phyloP scores from a whole-genome alignment of 1,140 invertebrate species.

The Drosophila dunni region DNA sequence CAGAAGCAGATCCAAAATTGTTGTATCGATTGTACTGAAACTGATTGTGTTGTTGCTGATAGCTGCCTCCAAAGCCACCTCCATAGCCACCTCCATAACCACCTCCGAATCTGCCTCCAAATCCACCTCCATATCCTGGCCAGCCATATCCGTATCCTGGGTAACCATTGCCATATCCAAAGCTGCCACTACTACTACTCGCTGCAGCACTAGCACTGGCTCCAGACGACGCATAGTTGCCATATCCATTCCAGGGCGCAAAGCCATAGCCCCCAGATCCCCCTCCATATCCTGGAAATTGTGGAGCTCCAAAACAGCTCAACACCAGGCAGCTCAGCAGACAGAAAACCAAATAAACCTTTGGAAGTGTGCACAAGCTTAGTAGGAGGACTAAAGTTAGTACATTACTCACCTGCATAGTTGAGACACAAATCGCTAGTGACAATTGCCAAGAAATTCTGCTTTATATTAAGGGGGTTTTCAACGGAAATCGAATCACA shows the following conservation, averaged over 20 bases:
- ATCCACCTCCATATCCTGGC: slow-evolving; percentile 47
- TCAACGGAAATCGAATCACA: slow-evolving; percentile 53
- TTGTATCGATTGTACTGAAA: slow-evolving; percentile 58
- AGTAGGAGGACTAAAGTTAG: not conserved
- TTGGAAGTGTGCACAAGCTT: slow-evolving; percentile 14
- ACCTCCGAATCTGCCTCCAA: slow-evolving; percentile 32
- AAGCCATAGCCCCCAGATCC: slow-evolving; percentile 57
- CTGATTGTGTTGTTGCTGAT: slow-evolving; percentile 65
- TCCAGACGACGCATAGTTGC: slow-evolving; percentile 42
- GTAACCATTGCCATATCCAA: slow-evolving; percentile 43
- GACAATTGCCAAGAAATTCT: slow-evolving; percentile 31
- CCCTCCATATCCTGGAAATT: slow-evolving; percentile 46
- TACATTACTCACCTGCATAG: slow-evolving; percentile 59
- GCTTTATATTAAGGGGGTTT: slow-evolving; percentile 26
- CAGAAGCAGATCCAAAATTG: slow-evolving; percentile 47
- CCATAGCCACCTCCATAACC: slow-evolving; percentile 50
- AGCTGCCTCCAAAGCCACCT: slow-evolving; percentile 41
- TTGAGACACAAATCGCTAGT: slow-evolving; percentile 30
- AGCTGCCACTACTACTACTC: slow-evolving; percentile 58
- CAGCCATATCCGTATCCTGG: slow-evolving; percentile 43
- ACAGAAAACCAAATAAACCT: slow-evolving; percentile 11
- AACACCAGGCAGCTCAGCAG: slow-evolving; percentile 35
- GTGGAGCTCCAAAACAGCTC: slow-evolving; percentile 44
- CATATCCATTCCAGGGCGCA: slow-evolving; percentile 59
- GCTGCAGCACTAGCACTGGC: slow-evolving; percentile 46